Percentiles rank a stretch among this genome's conserved stretches.
Evolutionary conservation across 2,797 vertebrate species (phyloP).

Genomic region (Taenioides sp.): DNA sequence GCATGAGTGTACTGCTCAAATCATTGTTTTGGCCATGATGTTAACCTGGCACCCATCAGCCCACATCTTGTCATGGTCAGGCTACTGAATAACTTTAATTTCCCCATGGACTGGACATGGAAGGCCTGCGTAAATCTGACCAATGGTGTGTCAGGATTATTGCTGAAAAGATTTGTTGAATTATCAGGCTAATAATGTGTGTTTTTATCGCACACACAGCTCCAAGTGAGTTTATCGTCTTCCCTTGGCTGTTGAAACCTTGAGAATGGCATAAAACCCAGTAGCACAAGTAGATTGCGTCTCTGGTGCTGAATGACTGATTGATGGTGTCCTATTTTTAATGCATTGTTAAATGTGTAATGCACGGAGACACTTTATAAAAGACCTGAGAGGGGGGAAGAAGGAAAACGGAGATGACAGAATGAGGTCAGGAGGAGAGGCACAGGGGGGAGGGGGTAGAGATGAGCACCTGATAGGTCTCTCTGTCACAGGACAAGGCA

Average conservation of each 20-base stretch:
- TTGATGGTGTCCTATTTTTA: conserved; percentile 81
- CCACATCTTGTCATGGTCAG: conserved; percentile 61
- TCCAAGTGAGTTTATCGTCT: conserved; percentile 35
- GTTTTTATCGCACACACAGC: conserved; percentile 34
- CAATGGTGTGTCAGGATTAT: conserved; percentile 34
- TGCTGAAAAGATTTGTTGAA: conserved; percentile 36
- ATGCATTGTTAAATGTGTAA: conserved; percentile 82
- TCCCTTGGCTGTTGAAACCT: conserved; percentile 38
- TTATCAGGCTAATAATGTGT: conserved; percentile 58
- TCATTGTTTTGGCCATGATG: conserved; percentile 61
- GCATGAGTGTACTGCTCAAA: conserved; percentile 55
- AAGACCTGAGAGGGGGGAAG: conserved; percentile 76
- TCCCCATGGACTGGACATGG: conserved; percentile 44
- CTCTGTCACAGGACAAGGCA: conserved; percentile 78
- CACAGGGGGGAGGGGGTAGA: conserved; percentile 43
- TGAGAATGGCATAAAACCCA: conserved; percentile 64
- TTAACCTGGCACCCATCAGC: conserved; percentile 67
- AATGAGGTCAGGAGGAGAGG: conserved; percentile 79
- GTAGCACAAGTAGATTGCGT: conserved; percentile 66
- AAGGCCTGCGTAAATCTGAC: conserved; percentile 31
- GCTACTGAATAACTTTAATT: conserved; percentile 48
- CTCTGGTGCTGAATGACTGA: conserved; percentile 72
- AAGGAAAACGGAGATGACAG: conserved; percentile 78
- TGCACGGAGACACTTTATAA: conserved; percentile 80
- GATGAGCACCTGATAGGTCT: conserved; percentile 79